Percentiles rank a stretch among this genome's conserved stretches.
These are phyloP conservation scores for Gnatocerus cornutus DNA, from an alignment of 2,888 invertebrate species.

Conservation along the genomic window DNA sequence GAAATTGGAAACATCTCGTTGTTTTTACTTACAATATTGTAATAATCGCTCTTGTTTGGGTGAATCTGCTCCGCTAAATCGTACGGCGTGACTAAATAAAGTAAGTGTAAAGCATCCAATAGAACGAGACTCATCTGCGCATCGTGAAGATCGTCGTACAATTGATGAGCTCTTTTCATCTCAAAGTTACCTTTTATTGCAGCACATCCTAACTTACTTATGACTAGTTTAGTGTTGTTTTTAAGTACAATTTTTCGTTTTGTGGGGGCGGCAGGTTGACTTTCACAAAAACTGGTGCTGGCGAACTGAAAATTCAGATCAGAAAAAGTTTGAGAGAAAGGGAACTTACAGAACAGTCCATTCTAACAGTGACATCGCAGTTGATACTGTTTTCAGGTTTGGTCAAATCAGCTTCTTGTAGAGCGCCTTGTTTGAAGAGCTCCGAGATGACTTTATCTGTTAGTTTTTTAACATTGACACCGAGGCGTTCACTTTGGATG, in stretches of 20 bases:
- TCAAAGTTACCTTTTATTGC: conserved; percentile 91
- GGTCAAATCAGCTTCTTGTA: conserved; percentile 61
- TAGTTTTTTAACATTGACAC: conserved; percentile 69
- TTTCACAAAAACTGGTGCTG: conserved; percentile 31
- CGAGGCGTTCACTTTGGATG: conserved; percentile 73
- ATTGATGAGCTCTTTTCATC: conserved; percentile 78
- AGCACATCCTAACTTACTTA: conserved; percentile 84
- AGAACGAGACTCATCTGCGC: conserved; percentile 87
- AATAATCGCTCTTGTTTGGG: conserved; percentile 74
- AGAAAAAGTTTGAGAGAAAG: not conserved
- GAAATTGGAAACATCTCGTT: conserved; percentile 70
- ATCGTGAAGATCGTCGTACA: conserved; percentile 83
- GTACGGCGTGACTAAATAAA: conserved; percentile 90
- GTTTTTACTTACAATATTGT: conserved; percentile 73
- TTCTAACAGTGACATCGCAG: conserved; percentile 62
- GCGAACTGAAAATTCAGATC: conserved; percentile 2
- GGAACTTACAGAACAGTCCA: conserved; percentile 56
- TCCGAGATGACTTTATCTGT: conserved; percentile 70
- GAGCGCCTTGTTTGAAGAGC: conserved; percentile 71
- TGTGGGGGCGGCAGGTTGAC: not conserved
- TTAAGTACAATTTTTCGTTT: conserved; percentile 58
- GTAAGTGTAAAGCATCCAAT: conserved; percentile 86
- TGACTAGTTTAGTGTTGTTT: conserved; percentile 65
- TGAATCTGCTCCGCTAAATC: conserved; percentile 76
- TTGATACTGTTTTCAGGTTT: conserved; percentile 39